Base-by-base conservation (phyloP, 2,888 invertebrate species). In the Tethea ocularis region DNA sequence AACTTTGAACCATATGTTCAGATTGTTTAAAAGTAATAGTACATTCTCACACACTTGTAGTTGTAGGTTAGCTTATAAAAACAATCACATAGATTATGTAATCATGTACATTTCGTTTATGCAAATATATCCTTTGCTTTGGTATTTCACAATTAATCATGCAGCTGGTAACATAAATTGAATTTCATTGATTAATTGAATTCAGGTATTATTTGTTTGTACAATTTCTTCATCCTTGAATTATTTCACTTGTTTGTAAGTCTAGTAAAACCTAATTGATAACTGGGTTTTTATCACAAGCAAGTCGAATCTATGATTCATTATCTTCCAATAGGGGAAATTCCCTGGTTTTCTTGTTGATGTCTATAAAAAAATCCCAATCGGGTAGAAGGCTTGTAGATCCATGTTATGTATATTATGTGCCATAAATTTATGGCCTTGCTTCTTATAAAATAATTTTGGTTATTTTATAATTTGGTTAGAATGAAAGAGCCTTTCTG, bases 171-270 rank as follows among this genome's bases (percentile, higher is more conserved):
- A 56, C 17, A 20, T 33, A 38, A 54, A 52, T 38, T 26, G 23
- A 46, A 46, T 20, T 46, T 46, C 22, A 23, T 57, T 58, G 59
- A 57, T 63, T 61, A 55, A 52, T 52, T 58, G 52, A 17, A 20
- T 46, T 10, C 20, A 1, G 10, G 17, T 46, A 46, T 20, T 20
- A 10, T 20, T 46, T 46, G 46, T 38, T 38, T 46, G 46, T 10
- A 20, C 15, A 20, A 17, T 10, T 46, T 46, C 46, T 46, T 46
- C 17, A 46, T 46, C 20, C 46, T 20, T 10, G 17, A 46, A 46
- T 46, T 46, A 7, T 46, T 10, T 46, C n/a, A n/a, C n/a, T 5
- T n/a, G 38, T 38, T n/a, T 38, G 1, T 38, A n/a, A 38, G 5
- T 6, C n/a, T 38, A 38, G n/a, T n/a, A 3, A 1, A n/a, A 33